A percentile compares a stretch with the other conserved stretches of the same genome.
phyloP scores from a whole-genome alignment of 2,113 vertebrate species.

The Gnathonemus longibarbis region DNA sequence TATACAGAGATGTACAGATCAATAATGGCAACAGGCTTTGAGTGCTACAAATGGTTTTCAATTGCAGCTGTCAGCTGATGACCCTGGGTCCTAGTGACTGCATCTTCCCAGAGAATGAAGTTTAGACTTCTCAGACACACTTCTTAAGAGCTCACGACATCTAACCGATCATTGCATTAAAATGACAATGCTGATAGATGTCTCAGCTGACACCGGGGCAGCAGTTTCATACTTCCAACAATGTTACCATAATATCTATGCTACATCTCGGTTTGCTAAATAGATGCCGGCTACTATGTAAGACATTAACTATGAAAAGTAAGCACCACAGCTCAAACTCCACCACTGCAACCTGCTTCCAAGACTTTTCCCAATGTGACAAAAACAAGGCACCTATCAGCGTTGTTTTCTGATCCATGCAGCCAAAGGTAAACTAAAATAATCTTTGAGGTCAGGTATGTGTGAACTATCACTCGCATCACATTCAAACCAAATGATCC shows the following conservation, averaged over 20 bases:
- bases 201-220: neutral
- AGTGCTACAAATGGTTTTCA: neutral
- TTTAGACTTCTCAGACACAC: neutral
- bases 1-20: neutral
- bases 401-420: neutral
- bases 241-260: neutral
- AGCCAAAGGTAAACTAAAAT: neutral
- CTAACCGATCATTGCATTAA: neutral
- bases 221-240: neutral
- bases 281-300: neutral
- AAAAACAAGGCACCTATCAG: neutral
- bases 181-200: neutral
- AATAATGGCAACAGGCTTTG: neutral
- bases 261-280: neutral
- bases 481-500: neutral
- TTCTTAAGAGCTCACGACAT: neutral
- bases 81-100: neutral
- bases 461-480: neutral
- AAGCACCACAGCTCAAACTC: neutral
- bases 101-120: neutral
- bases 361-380: neutral
- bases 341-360: neutral
- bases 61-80: neutral
- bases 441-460: neutral
- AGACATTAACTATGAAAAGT: neutral